phyloP scores from a whole-genome alignment of 1,140 invertebrate species.

The Drosophila quadrilineata region DNA sequence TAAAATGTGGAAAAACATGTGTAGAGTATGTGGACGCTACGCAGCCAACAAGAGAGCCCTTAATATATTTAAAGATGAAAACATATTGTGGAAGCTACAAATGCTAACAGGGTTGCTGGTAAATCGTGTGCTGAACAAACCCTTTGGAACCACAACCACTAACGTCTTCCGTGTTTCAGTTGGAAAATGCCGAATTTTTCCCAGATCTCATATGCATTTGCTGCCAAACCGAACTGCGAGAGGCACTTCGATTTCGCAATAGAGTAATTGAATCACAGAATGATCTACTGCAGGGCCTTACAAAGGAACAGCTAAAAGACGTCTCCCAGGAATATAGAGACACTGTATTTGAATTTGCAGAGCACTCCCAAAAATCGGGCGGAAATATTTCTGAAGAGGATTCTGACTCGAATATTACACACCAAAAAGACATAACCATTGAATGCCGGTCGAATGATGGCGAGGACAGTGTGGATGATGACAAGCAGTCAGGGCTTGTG shows the following conservation, averaged over 20 bases:
- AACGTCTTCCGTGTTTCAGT: conserved; percentile 1
- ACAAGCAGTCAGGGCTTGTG: neutral
- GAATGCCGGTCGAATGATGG: neutral
- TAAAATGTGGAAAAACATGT: conserved; percentile 38
- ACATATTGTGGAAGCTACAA: conserved; percentile 38
- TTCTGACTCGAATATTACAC: neutral
- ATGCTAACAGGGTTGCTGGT: conserved; percentile 45
- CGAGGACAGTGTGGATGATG: neutral
- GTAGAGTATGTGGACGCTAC: conserved; percentile 37
- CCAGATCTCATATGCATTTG: conserved; percentile 41
- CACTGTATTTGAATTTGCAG: conserved; percentile 2
- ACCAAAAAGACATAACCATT: neutral
- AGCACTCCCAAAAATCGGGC: neutral
- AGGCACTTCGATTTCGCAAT: conserved; percentile 40
- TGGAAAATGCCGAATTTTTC: conserved; percentile 28
- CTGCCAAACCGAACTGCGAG: conserved; percentile 32
- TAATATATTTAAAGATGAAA: conserved; percentile 40
- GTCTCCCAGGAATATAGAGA: conserved; percentile 26
- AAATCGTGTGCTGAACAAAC: neutral
- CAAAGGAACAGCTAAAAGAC: conserved; percentile 19
- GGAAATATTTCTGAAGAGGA: neutral
- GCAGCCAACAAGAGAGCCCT: conserved; percentile 16
- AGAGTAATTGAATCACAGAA: conserved; percentile 32
- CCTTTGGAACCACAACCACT: neutral
- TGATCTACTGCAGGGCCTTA: conserved; percentile 20